Evolutionary conservation across 2,888 invertebrate species (phyloP), one percentile per base, ranked within the genome.

Genomic region (Acanthosepion esculentum): DNA sequence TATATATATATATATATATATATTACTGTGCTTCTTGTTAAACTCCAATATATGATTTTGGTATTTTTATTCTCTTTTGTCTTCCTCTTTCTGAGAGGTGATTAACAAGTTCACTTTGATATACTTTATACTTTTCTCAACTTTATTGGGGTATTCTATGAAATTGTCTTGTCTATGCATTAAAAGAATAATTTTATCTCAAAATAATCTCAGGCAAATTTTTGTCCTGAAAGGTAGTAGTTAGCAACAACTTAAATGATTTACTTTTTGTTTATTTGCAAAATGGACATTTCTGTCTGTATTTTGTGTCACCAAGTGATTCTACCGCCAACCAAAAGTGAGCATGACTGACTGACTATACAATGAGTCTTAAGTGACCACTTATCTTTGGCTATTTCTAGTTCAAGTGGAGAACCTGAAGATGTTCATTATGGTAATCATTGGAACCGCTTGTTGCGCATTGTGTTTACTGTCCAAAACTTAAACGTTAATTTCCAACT

Each of bases 301-400:
- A 33, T 78, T 78, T 78, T n/a, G 78, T 78, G 78, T 78, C 78
- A 78, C 78, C 78, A 78, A n/a, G 78, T 78, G 78, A 78, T 78
- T 78, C 78, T 18, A 78, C n/a, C 15, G 12, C 33, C 18, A 78
- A 78, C 78, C 33, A 78, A n/a, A 78, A 78, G n/a, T 78, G 78
- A 78, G 15, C 59, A 20, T 59, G 20, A 78, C n/a, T 78, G 78
- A 33, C 33, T 78, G n/a, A 78, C n/a, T 5, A 33, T 33, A 78
- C 78, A 78, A 78, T 78, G 78, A 15, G 15, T 78, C 15, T 15
- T 78, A n/a, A 78, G n/a, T 78, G n/a, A 15, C 78, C n/a, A 78
- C n/a, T 78, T 78, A 78, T 6, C n/a, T 78, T 78, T n/a, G n/a
- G n/a, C n/a, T 78, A 78, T 78, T 78, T 78, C n/a, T 5, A 78